Base-by-base conservation (phyloP, 2,888 invertebrate species). In the Entomobrya multifasciata region DNA sequence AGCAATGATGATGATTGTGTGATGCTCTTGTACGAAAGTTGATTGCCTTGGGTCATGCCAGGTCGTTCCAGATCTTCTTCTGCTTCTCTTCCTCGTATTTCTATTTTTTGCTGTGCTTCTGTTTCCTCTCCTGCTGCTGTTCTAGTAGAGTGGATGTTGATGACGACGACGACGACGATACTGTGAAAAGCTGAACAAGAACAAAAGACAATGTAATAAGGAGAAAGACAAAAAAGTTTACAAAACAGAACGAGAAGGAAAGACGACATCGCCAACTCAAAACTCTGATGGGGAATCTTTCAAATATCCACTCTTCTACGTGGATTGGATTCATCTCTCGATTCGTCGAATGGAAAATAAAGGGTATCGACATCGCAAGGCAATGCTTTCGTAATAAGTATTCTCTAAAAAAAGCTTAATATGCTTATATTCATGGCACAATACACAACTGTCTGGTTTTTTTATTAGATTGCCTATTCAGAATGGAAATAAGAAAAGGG, bases 41-140 rank as follows among this genome's bases (percentile, higher is more conserved):
- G 84, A 84, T 84, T 84, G 84, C 84, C 84, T 84, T 77, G 65
- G 84, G 77, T 67, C 84, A 84, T 84, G 77, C 30, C 83, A 76
- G 17, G 60, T 49, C 44, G 77, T 27, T 60, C 77, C 60, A 60
- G 20, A 30, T 67, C 65, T 15, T 60, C 49, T 30, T 55, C 20
- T n/a, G n/a, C n/a, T 11, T 60, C 60, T 60, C 36, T 60, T 41
- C 44, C 25, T 30, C 10, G 52, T 27, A 22, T 52, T 49, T 36
- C 72, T 52, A 55, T 55, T 49, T 70, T 22, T 25, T 47, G 47
- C 17, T 65, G 30, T 15, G 62, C 67, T 22, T 11, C 36, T 6
- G 13, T 20, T 41, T 11, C 41, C 41, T 15, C n/a, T 49, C 11
- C 74, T 55, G 8, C 57, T 57, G 15, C 57, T 76, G 25, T 30